Base-by-base conservation (phyloP, 2,888 invertebrate genomes). In the Cephus sareptanus region DNA sequence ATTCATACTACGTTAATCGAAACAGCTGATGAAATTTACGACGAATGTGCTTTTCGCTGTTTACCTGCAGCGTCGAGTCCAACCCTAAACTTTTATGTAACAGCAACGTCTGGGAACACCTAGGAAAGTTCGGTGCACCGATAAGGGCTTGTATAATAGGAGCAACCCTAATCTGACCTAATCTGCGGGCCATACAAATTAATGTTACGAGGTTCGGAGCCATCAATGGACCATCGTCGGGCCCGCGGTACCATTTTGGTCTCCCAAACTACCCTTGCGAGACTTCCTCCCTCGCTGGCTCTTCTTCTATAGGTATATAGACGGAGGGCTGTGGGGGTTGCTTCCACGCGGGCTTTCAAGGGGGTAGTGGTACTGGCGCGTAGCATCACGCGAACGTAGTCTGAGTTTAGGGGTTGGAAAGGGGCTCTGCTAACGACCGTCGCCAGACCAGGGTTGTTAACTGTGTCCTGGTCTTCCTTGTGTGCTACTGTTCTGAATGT, bases 401-500 rank as follows among this genome's bases (percentile, higher is more conserved):
- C 83, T 80, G 84, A 86, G 82, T 85, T 80, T 79, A 80, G 80
- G 75, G 82, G 82, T 77, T 78, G 79, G 76, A 80, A 70, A 33
- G 33, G 70, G 70, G 70, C 89, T 87, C 84, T 88, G 89, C 89
- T 90, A 90, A 90, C 90, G 90, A 90, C 89, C 89, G 86, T 88
- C 87, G 87, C 85, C 87, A 87, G 87, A 87, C 87, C 88, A 83
- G 85, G 84, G 86, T 89, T 89, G 90, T 90, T 90, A 90, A 90
- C 89, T 90, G 86, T 86, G 84, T 81, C 83, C 79, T 83, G 86
- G 86, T 85, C 15, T 40, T 40, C 15, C 40, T 0, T 40, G 40
- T 40, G 37, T 37, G 37, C 37, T 37, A 37, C 37, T 15, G 37
- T 15, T 37, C 37, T 37, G 40, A 40, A 40, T 15, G 40, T 40